Percentiles rank a stretch among this genome's conserved stretches.
phyloP scores from a whole-genome alignment of 2,888 invertebrate genomes.

The Brachypalpus laphriformis region DNA sequence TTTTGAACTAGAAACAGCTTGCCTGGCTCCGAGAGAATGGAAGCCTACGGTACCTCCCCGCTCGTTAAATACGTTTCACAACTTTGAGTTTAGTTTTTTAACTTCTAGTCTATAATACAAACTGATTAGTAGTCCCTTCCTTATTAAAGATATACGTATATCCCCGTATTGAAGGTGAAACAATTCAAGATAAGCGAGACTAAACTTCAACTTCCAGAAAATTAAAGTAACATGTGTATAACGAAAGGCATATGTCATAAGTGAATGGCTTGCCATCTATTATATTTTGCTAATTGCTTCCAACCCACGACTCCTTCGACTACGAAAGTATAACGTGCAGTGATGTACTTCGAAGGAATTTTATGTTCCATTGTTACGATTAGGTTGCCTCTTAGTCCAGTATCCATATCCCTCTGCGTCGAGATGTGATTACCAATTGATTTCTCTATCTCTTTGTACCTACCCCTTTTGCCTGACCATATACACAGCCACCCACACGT shows the following conservation, averaged over 20 bases:
- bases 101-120: too few relatives aligned
- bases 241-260: conserved; percentile 21
- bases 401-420: neutral
- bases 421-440: conserved; percentile 54
- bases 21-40: too few relatives aligned
- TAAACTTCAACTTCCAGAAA: too few relatives aligned
- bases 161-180: too few relatives aligned
- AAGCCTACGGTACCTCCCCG: too few relatives aligned
- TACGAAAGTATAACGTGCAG: neutral
- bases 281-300: conserved; percentile 38
- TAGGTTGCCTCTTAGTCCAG: neutral
- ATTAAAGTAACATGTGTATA: neutral
- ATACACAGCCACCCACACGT: neutral
- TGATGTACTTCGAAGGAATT: neutral
- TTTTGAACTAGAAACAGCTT: too few relatives aligned
- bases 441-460: conserved; percentile 2
- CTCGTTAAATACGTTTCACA: too few relatives aligned
- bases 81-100: too few relatives aligned
- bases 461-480: neutral
- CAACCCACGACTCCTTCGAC: neutral
- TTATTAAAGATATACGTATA: too few relatives aligned
- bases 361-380: neutral
- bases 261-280: conserved; percentile 37
- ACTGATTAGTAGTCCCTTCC: too few relatives aligned
- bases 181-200: too few relatives aligned